Conservation (phyloP, 2,113 vertebrate species). For the Chionomys nivalis region DNA sequence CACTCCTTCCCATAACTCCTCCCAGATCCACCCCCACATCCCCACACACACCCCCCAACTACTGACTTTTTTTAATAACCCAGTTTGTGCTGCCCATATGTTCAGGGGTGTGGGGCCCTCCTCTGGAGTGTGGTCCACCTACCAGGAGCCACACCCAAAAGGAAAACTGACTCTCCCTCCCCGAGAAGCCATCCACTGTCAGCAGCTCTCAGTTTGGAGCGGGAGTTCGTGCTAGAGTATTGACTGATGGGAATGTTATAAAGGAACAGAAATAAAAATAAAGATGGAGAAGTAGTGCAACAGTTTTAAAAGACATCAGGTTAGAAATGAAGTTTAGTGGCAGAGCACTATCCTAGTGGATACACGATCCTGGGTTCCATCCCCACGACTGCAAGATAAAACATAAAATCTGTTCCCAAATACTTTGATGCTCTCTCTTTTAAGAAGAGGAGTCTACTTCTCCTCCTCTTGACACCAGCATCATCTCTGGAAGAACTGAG, state of each 20-base stretch:
- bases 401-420: neutral
- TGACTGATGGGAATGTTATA: neutral
- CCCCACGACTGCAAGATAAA: neutral
- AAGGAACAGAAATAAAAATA: conserved; percentile 5
- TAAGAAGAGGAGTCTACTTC: neutral
- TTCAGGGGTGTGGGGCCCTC: neutral
- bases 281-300: neutral
- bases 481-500: neutral
- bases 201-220: neutral
- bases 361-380: neutral
- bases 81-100: neutral
- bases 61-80: neutral
- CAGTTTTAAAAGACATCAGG: neutral
- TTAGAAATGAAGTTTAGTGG: neutral
- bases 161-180: neutral
- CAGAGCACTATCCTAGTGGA: neutral
- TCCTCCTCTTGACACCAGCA: neutral
- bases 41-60: neutral
- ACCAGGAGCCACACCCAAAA: neutral
- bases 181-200: neutral
- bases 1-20: neutral
- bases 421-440: neutral
- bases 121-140: neutral
- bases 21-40: neutral
- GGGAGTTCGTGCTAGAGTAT: neutral